Evolutionary conservation across 1,140 invertebrate genomes (phyloP).

Genomic region (Papilio glaucus): DNA sequence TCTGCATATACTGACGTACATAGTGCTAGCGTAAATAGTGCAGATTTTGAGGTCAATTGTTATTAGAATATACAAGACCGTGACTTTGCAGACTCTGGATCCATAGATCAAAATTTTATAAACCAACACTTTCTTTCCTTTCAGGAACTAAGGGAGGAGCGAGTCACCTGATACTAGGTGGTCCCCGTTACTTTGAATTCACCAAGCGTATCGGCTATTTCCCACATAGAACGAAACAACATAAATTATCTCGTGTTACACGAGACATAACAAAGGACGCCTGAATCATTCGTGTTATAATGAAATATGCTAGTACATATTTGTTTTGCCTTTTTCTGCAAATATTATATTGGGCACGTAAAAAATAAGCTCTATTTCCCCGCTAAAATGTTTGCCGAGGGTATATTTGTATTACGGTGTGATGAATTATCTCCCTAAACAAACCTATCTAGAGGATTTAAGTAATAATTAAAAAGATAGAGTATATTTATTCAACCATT

Average conservation of each 20-base stretch:
- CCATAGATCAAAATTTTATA: too few relatives aligned
- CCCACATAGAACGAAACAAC: too few relatives aligned
- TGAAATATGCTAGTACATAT: neutral
- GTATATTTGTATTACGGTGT: conserved; percentile 24
- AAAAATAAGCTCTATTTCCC: neutral
- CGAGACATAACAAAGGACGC: neutral
- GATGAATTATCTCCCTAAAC: conserved; percentile 22
- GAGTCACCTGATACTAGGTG: too few relatives aligned
- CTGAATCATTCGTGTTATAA: neutral
- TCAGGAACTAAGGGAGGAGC: too few relatives aligned
- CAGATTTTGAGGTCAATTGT: too few relatives aligned
- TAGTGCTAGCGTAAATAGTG: too few relatives aligned
- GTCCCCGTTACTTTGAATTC: too few relatives aligned
- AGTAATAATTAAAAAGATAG: conserved; percentile 24
- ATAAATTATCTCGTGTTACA: neutral
- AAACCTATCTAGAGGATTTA: conserved; percentile 27
- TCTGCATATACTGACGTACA: neutral
- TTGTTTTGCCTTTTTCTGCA: neutral
- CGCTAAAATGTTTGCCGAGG: conserved; percentile 13
- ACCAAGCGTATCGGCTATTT: too few relatives aligned
- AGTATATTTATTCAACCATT: conserved; percentile 24
- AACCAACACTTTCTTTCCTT: too few relatives aligned
- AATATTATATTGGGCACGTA: neutral
- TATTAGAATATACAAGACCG: too few relatives aligned
- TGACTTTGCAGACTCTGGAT: too few relatives aligned